Percentiles rank a stretch among this genome's conserved stretches.
Evolutionary conservation across 2,113 vertebrate genomes (phyloP).

Genomic region (Mus spicilegus): DNA sequence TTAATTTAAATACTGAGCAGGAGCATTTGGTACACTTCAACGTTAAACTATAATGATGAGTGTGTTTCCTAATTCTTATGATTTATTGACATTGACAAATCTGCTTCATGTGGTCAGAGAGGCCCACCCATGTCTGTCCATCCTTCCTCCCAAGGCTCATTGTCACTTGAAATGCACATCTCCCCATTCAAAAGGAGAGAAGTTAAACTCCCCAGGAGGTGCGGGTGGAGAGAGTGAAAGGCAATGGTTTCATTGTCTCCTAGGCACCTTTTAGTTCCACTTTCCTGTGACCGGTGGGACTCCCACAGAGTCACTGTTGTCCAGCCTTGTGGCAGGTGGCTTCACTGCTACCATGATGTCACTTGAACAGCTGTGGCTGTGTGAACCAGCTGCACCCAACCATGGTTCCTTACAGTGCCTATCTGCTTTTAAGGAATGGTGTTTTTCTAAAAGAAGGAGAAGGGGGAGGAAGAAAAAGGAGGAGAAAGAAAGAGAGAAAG

Average conservation of each 20-base stretch:
- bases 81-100: slow-evolving; percentile 30
- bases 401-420: neutral
- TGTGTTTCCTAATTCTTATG: slow-evolving; percentile 46
- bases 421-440: neutral
- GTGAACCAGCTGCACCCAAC: neutral
- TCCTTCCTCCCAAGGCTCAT: slow-evolving; percentile 91
- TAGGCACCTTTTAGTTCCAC: neutral
- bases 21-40: slow-evolving; percentile 52
- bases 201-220: neutral
- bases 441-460: too few species aligned
- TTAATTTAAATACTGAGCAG: neutral
- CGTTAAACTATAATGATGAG: slow-evolving; percentile 23
- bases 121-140: slow-evolving; percentile 89
- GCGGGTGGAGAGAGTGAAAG: neutral
- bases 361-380: fast-evolving
- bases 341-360: neutral
- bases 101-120: slow-evolving; percentile 39
- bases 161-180: slow-evolving; percentile 87
- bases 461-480: too few species aligned
- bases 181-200: neutral
- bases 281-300: too few species aligned
- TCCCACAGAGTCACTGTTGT: neutral
- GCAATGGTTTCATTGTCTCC: neutral
- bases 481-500: too few species aligned
- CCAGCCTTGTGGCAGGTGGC: too few species aligned